Base-by-base conservation (phyloP, 2,888 invertebrate genomes). In the Odontocolon sp. region DNA sequence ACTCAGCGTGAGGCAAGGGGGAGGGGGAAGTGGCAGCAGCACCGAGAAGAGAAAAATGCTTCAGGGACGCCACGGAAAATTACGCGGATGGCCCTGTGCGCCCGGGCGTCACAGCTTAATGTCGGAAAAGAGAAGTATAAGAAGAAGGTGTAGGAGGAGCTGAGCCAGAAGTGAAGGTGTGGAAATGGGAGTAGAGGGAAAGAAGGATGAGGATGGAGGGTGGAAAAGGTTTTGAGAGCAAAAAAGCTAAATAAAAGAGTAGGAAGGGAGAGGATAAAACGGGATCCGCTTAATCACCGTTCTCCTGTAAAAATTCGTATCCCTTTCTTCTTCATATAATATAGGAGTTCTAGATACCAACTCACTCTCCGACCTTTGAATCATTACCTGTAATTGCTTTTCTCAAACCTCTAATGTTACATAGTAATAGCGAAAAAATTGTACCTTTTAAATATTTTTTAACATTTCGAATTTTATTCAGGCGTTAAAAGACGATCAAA, bases 361-460 rank as follows among this genome's bases (percentile, higher is more conserved):
- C 54, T 45, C 73, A 14, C 11, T 26, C 16, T 38, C 67, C 59
- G 59, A 18, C 56, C 42, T 52, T 67, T 61, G 80, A 82, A 77
- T 84, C 86, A 87, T 88, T 88, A 87, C 86, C 87, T 85, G 81
- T 87, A 87, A 88, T 88, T 88, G 85, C 86, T 86, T 87, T 85
- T 83, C 84, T 84, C 87, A 86, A 87, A 87, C 87, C 82, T 61
- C 42, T 50, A 52, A 50, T 23, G 54, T 52, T 54, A 36, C 40
- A 26, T 33, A 33, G 64, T 64, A n/a, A n/a, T n/a, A n/a, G n/a
- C n/a, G n/a, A n/a, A n/a, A n/a, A n/a, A n/a, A n/a, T n/a, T n/a
- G n/a, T n/a, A n/a, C n/a, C n/a, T n/a, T n/a, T n/a, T n/a, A n/a
- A n/a, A n/a, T n/a, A n/a, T n/a, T n/a, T n/a, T n/a, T n/a, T n/a